phyloP scores from a whole-genome alignment of 1,140 invertebrate genomes.

The Luehdorfia chinensis region DNA sequence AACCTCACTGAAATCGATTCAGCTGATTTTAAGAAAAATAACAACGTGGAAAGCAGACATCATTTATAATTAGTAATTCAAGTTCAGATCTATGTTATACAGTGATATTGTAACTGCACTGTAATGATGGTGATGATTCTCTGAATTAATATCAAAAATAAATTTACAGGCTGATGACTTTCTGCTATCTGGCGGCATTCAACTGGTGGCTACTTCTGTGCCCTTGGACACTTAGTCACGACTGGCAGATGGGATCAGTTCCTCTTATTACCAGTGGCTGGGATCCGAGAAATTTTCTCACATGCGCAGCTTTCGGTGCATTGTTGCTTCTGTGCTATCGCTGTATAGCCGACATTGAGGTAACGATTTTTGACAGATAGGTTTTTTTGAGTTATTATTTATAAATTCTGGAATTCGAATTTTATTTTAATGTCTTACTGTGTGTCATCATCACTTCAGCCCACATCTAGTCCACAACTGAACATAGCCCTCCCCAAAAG shows the following conservation, averaged over 20 bases:
- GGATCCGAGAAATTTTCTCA: constrained; percentile 85
- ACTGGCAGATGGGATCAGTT: constrained; percentile 93
- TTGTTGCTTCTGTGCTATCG: constrained; percentile 79
- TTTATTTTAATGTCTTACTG: too few relatives aligned
- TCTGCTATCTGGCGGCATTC: constrained; percentile 88
- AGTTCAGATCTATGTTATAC: too few relatives aligned
- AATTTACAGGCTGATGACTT: constrained; percentile 80
- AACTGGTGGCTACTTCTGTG: constrained; percentile 90
- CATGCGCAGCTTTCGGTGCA: constrained; percentile 83
- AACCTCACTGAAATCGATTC: too few relatives aligned
- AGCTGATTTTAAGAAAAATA: too few relatives aligned
- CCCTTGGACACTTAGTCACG: constrained; percentile 87
- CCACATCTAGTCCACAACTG: too few relatives aligned
- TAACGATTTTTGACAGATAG: constrained; percentile 45
- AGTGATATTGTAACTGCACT: too few relatives aligned
- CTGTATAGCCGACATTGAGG: constrained; percentile 83
- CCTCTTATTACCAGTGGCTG: constrained; percentile 84
- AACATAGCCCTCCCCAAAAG: too few relatives aligned
- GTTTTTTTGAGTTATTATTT: background rate
- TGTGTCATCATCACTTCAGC: too few relatives aligned
- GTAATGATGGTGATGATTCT: too few relatives aligned
- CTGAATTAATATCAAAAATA: too few relatives aligned
- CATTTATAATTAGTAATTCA: too few relatives aligned
- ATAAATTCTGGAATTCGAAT: constrained; percentile 12
- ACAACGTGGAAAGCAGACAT: too few relatives aligned